phyloP scores from a whole-genome alignment of 2,888 invertebrate species.

The Aromia moschata region DNA sequence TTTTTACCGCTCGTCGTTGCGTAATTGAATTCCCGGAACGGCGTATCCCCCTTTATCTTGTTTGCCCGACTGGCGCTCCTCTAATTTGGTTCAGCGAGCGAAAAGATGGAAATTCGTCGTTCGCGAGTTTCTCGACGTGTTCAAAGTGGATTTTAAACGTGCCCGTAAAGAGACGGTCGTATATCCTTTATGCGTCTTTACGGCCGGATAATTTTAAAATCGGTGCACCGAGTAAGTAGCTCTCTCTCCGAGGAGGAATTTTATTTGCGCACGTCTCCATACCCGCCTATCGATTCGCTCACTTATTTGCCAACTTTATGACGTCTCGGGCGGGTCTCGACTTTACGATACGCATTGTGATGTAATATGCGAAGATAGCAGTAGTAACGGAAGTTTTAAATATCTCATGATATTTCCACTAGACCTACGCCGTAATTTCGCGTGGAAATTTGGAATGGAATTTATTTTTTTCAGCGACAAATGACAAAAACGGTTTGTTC shows the following conservation, averaged over 20 bases:
- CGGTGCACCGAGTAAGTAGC: constrained; percentile 5
- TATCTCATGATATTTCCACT: no score
- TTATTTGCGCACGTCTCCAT: neutral
- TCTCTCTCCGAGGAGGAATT: neutral
- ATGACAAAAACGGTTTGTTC: no score
- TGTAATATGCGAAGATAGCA: no score
- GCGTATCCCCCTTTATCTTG: constrained; percentile 2
- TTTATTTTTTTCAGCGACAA: no score
- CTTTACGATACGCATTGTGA: no score
- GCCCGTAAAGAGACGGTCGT: neutral
- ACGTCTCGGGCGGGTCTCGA: neutral
- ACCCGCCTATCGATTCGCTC: neutral
- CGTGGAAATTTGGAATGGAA: no score
- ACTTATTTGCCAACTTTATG: neutral
- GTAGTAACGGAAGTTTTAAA: no score
- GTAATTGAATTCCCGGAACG: constrained; percentile 1
- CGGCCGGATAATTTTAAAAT: neutral
- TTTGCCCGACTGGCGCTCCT: constrained; percentile 1
- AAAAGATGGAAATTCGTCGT: neutral
- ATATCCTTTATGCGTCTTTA: constrained; percentile 2
- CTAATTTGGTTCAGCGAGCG: neutral
- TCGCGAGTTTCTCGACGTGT: constrained; percentile 4
- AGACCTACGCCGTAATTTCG: no score
- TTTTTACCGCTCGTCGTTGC: neutral
- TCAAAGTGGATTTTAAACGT: constrained; percentile 4